These are phyloP conservation scores for Myocastor coypus DNA, from an alignment of 2,113 vertebrate species.

Conservation along the genomic window DNA sequence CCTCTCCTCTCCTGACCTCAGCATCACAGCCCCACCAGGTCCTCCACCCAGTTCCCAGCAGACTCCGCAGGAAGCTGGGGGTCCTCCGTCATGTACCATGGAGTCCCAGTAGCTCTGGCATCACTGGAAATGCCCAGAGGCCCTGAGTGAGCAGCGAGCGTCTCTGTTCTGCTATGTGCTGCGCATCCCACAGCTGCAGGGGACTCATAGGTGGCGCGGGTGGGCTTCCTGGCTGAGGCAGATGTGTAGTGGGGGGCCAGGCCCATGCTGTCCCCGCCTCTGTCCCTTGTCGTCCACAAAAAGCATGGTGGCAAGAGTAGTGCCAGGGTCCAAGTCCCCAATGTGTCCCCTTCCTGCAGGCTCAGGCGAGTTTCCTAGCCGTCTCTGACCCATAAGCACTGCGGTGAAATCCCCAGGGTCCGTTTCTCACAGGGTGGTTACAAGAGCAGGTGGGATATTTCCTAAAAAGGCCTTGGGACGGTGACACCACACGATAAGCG, in stretches of 20 bases:
- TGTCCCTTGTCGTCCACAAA: accelerated
- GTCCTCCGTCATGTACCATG: background rate
- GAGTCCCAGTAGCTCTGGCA: background rate
- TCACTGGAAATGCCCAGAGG: background rate
- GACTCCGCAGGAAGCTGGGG: accelerated
- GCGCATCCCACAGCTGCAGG: accelerated
- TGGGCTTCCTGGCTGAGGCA: background rate
- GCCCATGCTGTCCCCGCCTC: accelerated
- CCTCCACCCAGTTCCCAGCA: background rate
- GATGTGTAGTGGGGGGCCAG: accelerated
- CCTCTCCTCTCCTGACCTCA: no score
- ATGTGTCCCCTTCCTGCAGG: background rate
- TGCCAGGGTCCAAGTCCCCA: background rate
- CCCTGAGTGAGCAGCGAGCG: background rate
- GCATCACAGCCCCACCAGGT: background rate
- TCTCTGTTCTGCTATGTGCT: background rate
- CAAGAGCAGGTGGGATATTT: background rate
- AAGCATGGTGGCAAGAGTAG: accelerated
- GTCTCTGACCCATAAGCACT: accelerated
- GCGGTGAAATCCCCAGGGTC: background rate
- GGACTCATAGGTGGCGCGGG: accelerated
- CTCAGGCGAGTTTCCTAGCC: background rate
- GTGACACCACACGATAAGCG: accelerated
- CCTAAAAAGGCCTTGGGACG: background rate
- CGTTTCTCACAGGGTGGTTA: background rate